Evolutionary conservation across 2,888 invertebrate genomes (phyloP), one percentile per base, ranked within the genome.

Genomic region (Spialia ferax): DNA sequence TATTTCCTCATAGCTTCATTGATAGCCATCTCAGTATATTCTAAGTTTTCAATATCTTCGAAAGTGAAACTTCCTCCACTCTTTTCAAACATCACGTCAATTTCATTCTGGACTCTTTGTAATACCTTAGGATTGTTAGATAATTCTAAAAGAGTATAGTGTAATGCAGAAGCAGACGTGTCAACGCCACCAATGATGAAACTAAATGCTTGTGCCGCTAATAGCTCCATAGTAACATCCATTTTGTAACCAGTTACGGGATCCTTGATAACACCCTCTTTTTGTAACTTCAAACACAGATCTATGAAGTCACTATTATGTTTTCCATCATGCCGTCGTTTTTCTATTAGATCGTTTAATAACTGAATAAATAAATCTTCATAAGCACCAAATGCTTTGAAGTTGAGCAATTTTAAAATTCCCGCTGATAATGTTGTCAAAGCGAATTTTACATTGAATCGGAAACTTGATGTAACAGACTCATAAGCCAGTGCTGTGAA

Each of bases 121-220:
- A 91, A 86, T 2, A 88, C 74, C 0, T 84, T 76, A 8, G 79
- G 82, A 70, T 90, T 80, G 1, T 79, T 70, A 0, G 91, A 85
- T 11, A 93, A 71, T 67, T 86, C 81, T 29, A 87, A 82, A 0
- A 88, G 70, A 7, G 80, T 69, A 57, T 83, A 89, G 8, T 83
- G 77, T 70, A 90, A 76, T 1, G 84, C 76, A 0, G 83, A 82
- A 1, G 92, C 83, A 0, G 87, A 85, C 10, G 89, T 90, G 70
- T 90, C 91, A 62, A 85, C 89, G 0, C 93, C 92, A 1, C 85
- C 92, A 1, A 84, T 18, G 45, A 92, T 92, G 68, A 94, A 94
- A 70, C 93, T 86, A 62, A 94, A 90, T 0, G 90, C 89, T 73
- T 94, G 93, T 1, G 91, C 88, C 2, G 89, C 87, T 26, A 93